Base-by-base conservation (phyloP, 2,888 invertebrate genomes). In the Abrostola triplasia region DNA sequence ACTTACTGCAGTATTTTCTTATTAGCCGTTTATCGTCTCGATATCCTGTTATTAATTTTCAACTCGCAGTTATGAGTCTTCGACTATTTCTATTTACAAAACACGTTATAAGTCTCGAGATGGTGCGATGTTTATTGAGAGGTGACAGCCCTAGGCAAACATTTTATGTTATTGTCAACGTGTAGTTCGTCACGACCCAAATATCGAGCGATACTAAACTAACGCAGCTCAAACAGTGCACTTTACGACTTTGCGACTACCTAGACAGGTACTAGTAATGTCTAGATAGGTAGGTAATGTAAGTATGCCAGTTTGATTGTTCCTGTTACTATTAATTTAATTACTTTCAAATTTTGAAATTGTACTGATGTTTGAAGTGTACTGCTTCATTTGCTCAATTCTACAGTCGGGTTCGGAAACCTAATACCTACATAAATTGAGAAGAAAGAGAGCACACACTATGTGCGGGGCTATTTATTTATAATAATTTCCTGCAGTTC, bases 101-200 rank as follows among this genome's bases (percentile, higher is more conserved):
- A 72, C 64, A 69, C 59, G 70, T 77, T 74, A 76, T 47, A 44
- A 35, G 44, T 8, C 11, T 13, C n/a, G 9, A 11, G 37, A 40
- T 40, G 13, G 10, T 41, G 36, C 8, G 11, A 35, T 35, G 48
- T 53, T 48, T 24, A 36, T 41, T n/a, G 47, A 44, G 49, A 52
- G 24, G 62, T 37, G 73, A 38, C 70, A 79, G 62, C 84, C 79
- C 83, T 83, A 73, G 60, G 36, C 6, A 48, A 51, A 61, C 59
- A 65, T 78, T 79, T 73, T 76, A 67, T 76, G 77, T 72, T 72
- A 79, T 73, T 82, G 82, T 80, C 82, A 77, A 82, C 80, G 78
- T 68, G 67, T 73, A 77, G 83, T 82, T 83, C 80, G 84, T 82
- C 81, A 84, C 87, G 89, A 85, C 85, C 90, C 83, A 84, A 87